Base-by-base conservation (phyloP, 2,888 invertebrate species). In the Pseudococcus jackbeardsleyi region DNA sequence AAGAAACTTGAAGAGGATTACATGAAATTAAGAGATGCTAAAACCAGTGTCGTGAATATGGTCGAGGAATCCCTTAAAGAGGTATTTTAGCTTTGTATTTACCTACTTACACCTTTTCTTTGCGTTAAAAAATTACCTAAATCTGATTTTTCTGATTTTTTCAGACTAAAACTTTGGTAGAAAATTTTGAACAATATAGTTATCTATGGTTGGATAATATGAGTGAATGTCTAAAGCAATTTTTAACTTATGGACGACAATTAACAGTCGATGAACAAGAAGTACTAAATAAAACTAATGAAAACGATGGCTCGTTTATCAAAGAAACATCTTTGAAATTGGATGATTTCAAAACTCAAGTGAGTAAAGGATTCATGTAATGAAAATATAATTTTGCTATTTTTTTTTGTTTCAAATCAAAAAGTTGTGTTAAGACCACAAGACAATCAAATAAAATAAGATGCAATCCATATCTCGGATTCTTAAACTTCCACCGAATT, bases 171-270 rank as follows among this genome's bases (percentile, higher is more conserved):
- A 26, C 19, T 12, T 39, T 85, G 26, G 46, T 48, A 5, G 85
- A n/a, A 6, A 85, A 50, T 50, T 96, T 94, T 90, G 94, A 94
- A 88, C 93, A 94, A 89, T 96, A 95, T 91, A 93, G 95, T 0
- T 95, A 95, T 90, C 92, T 98, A 11, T 98, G 98, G 98, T 91
- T 94, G 85, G 96, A 96, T 90, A 95, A 97, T 91, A 93, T 95
- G 64, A 94, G 94, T 87, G 95, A 95, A 90, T 96, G 95, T 90
- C 92, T 98, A 90, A 92, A 93, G 0, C 94, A 95, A 89, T 97
- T 98, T 92, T 92, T 98, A 87, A 93, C 93, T 89, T 91, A 96
- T 91, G 95, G 96, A 0, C 94, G 95, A 86, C 93, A 94, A 6
- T 93, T 97, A n/a, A 94, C 94, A 0, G 92, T 94, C 0, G 95